phyloP scores from a whole-genome alignment of 2,113 vertebrate genomes.

The Benitochromis conjunctus region DNA sequence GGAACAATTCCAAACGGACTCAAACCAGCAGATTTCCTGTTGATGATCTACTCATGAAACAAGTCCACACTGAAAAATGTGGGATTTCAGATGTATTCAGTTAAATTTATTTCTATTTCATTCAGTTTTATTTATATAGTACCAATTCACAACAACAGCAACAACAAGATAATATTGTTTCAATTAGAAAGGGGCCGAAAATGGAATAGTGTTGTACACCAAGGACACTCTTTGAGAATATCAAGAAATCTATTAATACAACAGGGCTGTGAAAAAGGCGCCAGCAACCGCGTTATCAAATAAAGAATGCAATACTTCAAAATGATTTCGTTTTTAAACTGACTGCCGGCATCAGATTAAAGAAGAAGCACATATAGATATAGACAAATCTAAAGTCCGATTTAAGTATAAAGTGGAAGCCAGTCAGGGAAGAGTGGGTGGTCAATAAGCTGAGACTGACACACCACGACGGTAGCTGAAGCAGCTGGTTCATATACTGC shows the following conservation, averaged over 20 bases:
- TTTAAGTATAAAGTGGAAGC: fast-evolving
- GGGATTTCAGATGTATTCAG: too few species aligned
- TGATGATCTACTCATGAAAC: not conserved
- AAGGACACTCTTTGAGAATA: fast-evolving
- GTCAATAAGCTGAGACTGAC: not conserved
- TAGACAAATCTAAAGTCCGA: fast-evolving
- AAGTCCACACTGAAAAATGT: not conserved
- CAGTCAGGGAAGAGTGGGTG: fast-evolving
- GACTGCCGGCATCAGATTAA: fast-evolving
- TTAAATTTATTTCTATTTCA: fast-evolving
- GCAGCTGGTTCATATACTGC: fast-evolving
- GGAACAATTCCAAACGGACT: not conserved
- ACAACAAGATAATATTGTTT: fast-evolving
- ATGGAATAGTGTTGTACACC: not conserved
- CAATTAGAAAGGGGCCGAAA: fast-evolving
- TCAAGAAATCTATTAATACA: not conserved
- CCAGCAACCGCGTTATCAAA: not conserved
- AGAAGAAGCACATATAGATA: not conserved
- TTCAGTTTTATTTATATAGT: fast-evolving
- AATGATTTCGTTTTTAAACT: fast-evolving
- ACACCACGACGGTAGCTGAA: fast-evolving
- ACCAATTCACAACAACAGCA: fast-evolving
- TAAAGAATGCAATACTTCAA: not conserved
- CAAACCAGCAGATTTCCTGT: fast-evolving
- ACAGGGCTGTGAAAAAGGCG: fast-evolving